Percentiles rank a stretch among this genome's conserved stretches.
phyloP scores from a whole-genome alignment of 2,888 invertebrate genomes.

The Drosophila nigritarsus region DNA sequence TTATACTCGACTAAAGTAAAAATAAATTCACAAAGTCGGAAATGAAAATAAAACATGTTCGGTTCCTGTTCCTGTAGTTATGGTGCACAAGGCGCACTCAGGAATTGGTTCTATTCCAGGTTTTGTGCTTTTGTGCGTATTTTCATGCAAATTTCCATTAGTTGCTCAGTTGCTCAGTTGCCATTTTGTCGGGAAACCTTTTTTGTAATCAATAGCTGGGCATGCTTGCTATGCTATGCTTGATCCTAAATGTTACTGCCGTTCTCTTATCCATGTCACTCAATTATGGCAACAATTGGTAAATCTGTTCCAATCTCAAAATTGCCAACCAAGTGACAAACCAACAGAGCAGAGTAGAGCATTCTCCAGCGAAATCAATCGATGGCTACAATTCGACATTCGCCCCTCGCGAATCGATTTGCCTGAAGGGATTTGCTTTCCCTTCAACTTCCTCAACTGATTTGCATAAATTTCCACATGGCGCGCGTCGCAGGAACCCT shows the following conservation, averaged over 20 bases:
- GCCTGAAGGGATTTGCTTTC: constrained; percentile 50
- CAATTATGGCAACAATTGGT: constrained; percentile 79
- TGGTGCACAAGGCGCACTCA: constrained; percentile 17
- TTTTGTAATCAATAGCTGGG: constrained; percentile 66
- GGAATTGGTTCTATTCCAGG: constrained; percentile 39
- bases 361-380: constrained; percentile 63
- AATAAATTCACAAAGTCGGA: constrained; percentile 23
- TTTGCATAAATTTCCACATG: constrained; percentile 76
- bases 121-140: constrained; percentile 65
- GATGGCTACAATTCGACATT: constrained; percentile 32
- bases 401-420: constrained; percentile 66
- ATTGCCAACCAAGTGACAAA: constrained; percentile 76
- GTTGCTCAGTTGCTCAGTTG: constrained; percentile 45
- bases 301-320: constrained; percentile 71
- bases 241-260: constrained; percentile 18
- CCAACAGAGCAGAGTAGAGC: constrained; percentile 37
- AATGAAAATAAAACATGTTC: constrained; percentile 28
- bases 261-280: constrained; percentile 70
- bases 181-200: constrained; percentile 61
- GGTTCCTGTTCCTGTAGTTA: background rate
- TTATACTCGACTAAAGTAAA: constrained; percentile 12
- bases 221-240: constrained; percentile 14
- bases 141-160: constrained; percentile 68
- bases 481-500: constrained; percentile 72
- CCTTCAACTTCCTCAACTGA: constrained; percentile 40